Conservation (phyloP, 53 echinoderm and acorn worm genomes). For the Paracentrotus lividus region DNA sequence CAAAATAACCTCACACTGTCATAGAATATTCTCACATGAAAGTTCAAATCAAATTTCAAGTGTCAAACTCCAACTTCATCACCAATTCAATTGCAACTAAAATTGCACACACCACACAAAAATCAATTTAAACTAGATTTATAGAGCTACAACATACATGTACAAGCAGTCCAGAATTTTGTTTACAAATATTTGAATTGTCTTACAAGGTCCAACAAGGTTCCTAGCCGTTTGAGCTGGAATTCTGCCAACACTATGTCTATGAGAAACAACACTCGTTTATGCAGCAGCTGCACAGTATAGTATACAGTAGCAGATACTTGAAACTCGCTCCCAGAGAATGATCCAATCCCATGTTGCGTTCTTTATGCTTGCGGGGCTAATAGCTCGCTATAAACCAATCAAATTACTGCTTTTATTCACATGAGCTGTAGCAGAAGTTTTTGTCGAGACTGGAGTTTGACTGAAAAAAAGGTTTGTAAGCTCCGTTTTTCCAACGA, state of each 20-base stretch:
- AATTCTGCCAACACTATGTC: neutral
- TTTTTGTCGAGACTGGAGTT: neutral
- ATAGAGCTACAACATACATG: too few relatives aligned
- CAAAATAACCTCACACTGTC: too few relatives aligned
- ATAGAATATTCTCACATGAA: too few relatives aligned
- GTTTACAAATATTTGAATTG: neutral
- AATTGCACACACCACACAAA: too few relatives aligned
- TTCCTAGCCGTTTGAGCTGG: neutral
- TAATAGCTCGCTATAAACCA: neutral
- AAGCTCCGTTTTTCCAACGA: neutral
- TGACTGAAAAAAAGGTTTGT: neutral
- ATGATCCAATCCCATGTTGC: neutral
- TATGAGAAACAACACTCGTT: too few relatives aligned
- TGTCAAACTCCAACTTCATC: too few relatives aligned
- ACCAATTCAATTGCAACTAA: too few relatives aligned
- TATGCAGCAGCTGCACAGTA: too few relatives aligned
- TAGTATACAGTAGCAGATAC: neutral
- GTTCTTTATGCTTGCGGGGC: neutral
- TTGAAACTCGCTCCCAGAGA: neutral
- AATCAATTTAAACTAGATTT: too few relatives aligned
- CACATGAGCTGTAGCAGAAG: neutral
- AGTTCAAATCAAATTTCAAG: too few relatives aligned
- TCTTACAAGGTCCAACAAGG: constrained; percentile 9
- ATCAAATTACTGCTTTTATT: neutral
- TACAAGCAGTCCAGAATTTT: too few relatives aligned